phyloP scores from a whole-genome alignment of 2,888 invertebrate genomes.

The Drosophila pegasa region DNA sequence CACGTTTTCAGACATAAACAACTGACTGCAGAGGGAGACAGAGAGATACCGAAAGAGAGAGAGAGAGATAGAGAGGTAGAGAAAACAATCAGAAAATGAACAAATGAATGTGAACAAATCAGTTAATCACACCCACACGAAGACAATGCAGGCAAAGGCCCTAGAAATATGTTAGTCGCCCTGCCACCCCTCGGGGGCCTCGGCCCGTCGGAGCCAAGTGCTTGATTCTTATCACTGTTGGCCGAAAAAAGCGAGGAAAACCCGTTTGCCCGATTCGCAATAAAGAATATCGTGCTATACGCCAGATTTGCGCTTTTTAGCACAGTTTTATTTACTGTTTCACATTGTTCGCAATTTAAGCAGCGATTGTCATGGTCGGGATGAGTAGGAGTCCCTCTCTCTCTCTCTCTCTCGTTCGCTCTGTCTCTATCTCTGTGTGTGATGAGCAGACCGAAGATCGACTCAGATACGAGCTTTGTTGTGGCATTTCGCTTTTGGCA shows the following conservation, averaged over 20 bases:
- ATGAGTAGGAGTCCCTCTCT: slow-evolving; percentile 34
- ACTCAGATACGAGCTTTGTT: slow-evolving; percentile 26
- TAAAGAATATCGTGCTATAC: slow-evolving; percentile 82
- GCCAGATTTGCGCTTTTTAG: slow-evolving; percentile 75
- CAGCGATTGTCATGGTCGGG: slow-evolving; percentile 65
- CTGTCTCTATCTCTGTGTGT: background rate
- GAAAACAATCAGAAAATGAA: slow-evolving; percentile 73
- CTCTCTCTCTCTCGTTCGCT: background rate
- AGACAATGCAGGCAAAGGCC: slow-evolving; percentile 37
- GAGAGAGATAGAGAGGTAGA: slow-evolving; percentile 1
- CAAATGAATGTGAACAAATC: slow-evolving; percentile 84
- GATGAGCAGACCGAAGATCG: slow-evolving; percentile 33
- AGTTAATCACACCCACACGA: slow-evolving; percentile 84
- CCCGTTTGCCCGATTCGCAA: slow-evolving; percentile 73
- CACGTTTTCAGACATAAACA: slow-evolving; percentile 73
- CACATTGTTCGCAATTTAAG: slow-evolving; percentile 52
- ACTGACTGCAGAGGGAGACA: slow-evolving; percentile 13
- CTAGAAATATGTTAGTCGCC: slow-evolving; percentile 16
- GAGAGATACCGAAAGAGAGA: background rate
- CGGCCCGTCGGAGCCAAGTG: slow-evolving; percentile 44
- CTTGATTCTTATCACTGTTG: slow-evolving; percentile 77
- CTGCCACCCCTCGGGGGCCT: no score
- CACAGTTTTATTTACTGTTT: slow-evolving; percentile 69
- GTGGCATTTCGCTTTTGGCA: slow-evolving; percentile 49
- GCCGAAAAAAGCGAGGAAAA: slow-evolving; percentile 41